Evolutionary conservation across 2,113 vertebrate genomes (phyloP).

Genomic region (Aspiorhynchus laticeps): DNA sequence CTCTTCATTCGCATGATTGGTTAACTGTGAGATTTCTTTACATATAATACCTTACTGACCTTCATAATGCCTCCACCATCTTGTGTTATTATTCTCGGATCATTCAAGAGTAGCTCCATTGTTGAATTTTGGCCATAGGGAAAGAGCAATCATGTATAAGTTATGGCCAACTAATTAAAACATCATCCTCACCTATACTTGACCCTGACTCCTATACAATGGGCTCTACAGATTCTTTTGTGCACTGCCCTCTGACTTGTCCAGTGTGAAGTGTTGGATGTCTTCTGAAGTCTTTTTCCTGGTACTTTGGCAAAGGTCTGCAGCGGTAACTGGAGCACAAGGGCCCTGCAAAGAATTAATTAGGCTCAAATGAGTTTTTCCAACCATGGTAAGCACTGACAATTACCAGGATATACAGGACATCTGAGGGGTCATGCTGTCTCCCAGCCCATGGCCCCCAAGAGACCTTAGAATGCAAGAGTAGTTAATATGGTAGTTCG

Average conservation of each 20-base stretch:
- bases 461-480: constrained; percentile 35
- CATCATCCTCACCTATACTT: constrained; percentile 77
- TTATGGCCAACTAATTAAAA: constrained; percentile 91
- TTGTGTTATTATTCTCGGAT: constrained; percentile 41
- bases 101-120: constrained; percentile 56
- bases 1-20: background rate
- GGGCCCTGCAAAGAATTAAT: constrained; percentile 80
- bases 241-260: constrained; percentile 70
- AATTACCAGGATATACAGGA: constrained; percentile 68
- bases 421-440: constrained; percentile 52
- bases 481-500: background rate
- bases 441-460: constrained; percentile 33
- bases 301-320: constrained; percentile 71
- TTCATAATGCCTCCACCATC: constrained; percentile 11
- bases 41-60: constrained; percentile 45
- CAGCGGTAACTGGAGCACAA: constrained; percentile 84
- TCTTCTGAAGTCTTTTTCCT: constrained; percentile 67
- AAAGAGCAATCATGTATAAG: constrained; percentile 79
- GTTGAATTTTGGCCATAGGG: constrained; percentile 62
- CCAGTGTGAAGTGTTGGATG: constrained; percentile 86
- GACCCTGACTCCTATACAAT: constrained; percentile 84
- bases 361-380: constrained; percentile 92
- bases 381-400: constrained; percentile 77
- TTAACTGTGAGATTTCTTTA: constrained; percentile 51
- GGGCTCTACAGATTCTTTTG: constrained; percentile 76